Conservation (phyloP, 2,888 invertebrate species). For the Aspidiotus destructor region DNA sequence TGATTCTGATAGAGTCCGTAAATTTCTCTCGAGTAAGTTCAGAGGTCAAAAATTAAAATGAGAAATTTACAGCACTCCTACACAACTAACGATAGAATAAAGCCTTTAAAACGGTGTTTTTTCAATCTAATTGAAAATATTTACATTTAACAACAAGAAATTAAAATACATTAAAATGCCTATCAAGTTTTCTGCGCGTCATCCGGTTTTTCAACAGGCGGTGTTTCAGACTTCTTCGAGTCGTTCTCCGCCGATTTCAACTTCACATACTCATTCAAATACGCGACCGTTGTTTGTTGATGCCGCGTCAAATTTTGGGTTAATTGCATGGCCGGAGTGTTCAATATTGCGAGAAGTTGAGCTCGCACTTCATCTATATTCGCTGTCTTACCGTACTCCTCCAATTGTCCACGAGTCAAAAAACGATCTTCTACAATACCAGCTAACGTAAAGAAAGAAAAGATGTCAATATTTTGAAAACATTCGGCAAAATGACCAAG, state of each 20-base stretch:
- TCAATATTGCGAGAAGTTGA: neutral
- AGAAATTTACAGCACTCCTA: too few relatives aligned
- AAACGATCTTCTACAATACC: neutral
- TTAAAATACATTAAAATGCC: too few relatives aligned
- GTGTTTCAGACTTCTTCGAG: too few relatives aligned
- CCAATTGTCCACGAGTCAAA: neutral
- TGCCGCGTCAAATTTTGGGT: neutral
- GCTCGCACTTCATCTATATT: neutral
- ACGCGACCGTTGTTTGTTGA: neutral
- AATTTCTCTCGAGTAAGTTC: too few relatives aligned
- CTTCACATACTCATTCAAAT: neutral
- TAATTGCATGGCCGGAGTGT: neutral
- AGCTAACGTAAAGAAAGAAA: neutral
- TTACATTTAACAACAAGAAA: too few relatives aligned
- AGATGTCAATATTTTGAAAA: neutral
- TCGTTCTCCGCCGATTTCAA: neutral
- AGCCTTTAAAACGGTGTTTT: too few relatives aligned
- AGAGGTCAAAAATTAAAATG: too few relatives aligned
- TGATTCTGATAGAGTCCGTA: too few relatives aligned
- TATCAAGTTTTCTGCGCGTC: too few relatives aligned
- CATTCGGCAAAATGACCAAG: neutral
- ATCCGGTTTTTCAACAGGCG: too few relatives aligned
- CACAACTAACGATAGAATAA: too few relatives aligned
- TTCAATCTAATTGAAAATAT: too few relatives aligned
- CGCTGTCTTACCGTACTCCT: neutral